These are phyloP conservation scores for Thamnaconus septentrionalis DNA, from an alignment of 2,113 vertebrate genomes.

Conservation along the genomic window DNA sequence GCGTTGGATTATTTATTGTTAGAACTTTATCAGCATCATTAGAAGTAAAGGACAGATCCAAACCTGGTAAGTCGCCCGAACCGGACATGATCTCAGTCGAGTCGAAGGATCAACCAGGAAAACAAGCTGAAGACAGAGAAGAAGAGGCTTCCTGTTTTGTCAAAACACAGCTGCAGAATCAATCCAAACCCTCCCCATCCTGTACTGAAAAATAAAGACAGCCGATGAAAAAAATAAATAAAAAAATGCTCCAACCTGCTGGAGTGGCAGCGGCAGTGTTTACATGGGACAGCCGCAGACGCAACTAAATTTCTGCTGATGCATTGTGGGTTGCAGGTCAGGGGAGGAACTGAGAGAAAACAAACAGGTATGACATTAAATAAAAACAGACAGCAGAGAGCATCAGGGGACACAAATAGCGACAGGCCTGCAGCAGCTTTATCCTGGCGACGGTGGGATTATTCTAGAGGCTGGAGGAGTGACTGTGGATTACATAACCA, in stretches of 20 bases:
- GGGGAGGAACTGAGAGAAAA: slow-evolving; percentile 39
- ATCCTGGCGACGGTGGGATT: too few species aligned
- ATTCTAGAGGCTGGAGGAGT: too few species aligned
- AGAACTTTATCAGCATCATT: too few species aligned
- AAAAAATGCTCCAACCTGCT: neutral
- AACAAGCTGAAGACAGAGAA: slow-evolving; percentile 16
- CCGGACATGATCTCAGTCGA: slow-evolving; percentile 55
- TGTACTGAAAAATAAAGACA: too few species aligned
- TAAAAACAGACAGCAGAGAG: too few species aligned
- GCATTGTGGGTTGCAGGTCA: slow-evolving; percentile 61
- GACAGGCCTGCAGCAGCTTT: too few species aligned
- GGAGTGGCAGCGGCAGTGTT: slow-evolving; percentile 14
- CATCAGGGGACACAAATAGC: too few species aligned
- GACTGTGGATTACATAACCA: too few species aligned
- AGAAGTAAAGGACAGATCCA: neutral
- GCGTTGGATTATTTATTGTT: too few species aligned
- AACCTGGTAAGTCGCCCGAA: slow-evolving; percentile 61
- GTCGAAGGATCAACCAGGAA: neutral
- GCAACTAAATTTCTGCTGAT: slow-evolving; percentile 23
- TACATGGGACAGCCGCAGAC: slow-evolving; percentile 21
- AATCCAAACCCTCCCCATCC: neutral
- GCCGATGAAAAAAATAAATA: too few species aligned
- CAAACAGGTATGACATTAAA: neutral
- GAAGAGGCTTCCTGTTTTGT: neutral
- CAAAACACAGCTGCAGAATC: neutral